Conservation (phyloP, 2,888 invertebrate species). For the Pseudoips prasinana region DNA sequence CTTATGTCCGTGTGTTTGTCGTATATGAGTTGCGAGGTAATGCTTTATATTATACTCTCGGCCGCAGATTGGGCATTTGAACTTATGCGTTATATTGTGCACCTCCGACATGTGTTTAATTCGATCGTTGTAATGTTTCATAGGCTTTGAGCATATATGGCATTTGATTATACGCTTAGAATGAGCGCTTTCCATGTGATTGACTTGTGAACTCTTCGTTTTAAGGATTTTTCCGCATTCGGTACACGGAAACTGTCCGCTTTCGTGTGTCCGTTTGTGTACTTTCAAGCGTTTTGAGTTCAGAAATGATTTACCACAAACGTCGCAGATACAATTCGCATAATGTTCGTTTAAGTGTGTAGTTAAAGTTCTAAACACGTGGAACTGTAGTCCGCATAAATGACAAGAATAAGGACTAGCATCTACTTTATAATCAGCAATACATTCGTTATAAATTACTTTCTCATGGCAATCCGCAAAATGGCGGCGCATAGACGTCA, state of each 20-base stretch:
- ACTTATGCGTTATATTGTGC: conserved; percentile 64
- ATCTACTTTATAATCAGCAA: conserved; percentile 67
- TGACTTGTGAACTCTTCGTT: conserved; percentile 58
- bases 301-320: conserved; percentile 75
- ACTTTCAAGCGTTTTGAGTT: conserved; percentile 74
- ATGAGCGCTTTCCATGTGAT: conserved; percentile 66
- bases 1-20: conserved; percentile 69
- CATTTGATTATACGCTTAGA: conserved; percentile 61
- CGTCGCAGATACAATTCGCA: conserved; percentile 72
- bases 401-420: conserved; percentile 60
- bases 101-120: conserved; percentile 70
- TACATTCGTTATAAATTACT: conserved; percentile 62
- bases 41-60: conserved; percentile 67
- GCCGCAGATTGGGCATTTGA: conserved; percentile 59
- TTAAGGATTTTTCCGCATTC: conserved; percentile 62
- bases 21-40: conserved; percentile 65
- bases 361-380: conserved; percentile 64
- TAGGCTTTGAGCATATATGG: conserved; percentile 63
- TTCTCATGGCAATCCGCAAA: conserved; percentile 52
- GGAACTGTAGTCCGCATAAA: conserved; percentile 56
- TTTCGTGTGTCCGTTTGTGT: conserved; percentile 73
- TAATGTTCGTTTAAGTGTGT: conserved; percentile 76
- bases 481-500: conserved; percentile 54
- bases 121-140: conserved; percentile 71
- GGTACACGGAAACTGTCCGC: conserved; percentile 56